Base-by-base conservation (phyloP, 2,888 invertebrate genomes). In the Trachelus troglodyta region DNA sequence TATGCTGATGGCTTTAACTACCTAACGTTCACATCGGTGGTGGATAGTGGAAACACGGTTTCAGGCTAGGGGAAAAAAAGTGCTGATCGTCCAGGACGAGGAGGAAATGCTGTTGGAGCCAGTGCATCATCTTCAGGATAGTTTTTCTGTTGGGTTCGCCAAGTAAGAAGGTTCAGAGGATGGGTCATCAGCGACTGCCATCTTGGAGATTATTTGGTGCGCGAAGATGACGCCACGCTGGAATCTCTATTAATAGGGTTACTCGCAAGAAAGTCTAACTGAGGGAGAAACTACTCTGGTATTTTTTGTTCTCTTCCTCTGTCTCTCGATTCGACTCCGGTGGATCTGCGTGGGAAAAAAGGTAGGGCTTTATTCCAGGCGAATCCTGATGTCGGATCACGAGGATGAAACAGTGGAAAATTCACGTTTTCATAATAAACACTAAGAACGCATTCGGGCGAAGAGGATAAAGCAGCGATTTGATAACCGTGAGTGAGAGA, bases 31-130 rank as follows among this genome's bases (percentile, higher is more conserved):
- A 15, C 56, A 56, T 2, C 56, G 23, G 23, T 23, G 2, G 23
- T 56, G 40, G 40, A 56, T 56, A 56, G 40, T 56, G 56, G 9
- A 56, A 56, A 56, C 23, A 23, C 56, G 56, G 9, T 56, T 56
- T 56, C 23, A 23, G 23, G 56, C 1, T 2, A 40, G 6, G 23
- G 15, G 15, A 23, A 23, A 69, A 75, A 77, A 77, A 40, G 69
- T 69, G 75, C 77, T 75, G 75, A 77, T 77, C 77, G 69, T 40
- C 69, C 31, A 11, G 35, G 74, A 37, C 69, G 71, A 31, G 71
- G 12, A 34, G 71, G 71, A 34, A 71, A 23, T 23, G 71, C 71
- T 34, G 71, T 34, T 23, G 69, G 34, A 73, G 69, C 35, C 73
- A 56, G 34, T 75, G 35, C 30, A 75, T 75, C 75, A 69, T 77